phyloP scores from a whole-genome alignment of 2,113 vertebrate species.

The Felis chaus region DNA sequence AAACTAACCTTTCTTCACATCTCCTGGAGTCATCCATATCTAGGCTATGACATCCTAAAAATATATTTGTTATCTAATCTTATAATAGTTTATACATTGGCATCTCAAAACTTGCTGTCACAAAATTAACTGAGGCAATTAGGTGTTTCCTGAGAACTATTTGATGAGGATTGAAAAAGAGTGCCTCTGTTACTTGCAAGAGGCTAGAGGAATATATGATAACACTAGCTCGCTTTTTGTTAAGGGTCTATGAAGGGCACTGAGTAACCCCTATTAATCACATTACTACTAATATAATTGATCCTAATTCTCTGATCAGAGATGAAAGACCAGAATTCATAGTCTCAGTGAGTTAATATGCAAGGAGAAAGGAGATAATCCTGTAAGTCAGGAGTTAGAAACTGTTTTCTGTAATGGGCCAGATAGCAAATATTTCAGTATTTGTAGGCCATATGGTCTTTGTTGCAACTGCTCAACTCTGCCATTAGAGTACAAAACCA shows the following conservation, averaged over 20 bases:
- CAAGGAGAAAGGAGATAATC: not conserved
- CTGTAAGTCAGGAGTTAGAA: not conserved
- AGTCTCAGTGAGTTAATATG: not conserved
- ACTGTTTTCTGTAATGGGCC: not conserved
- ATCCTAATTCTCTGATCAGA: not conserved
- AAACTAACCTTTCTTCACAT: not conserved
- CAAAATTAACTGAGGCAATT: not conserved
- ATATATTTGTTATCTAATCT: not conserved
- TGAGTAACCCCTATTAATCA: not conserved
- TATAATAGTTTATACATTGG: not conserved
- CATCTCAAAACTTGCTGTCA: not conserved
- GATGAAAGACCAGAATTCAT: not conserved
- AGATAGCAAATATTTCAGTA: constrained; percentile 44
- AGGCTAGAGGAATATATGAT: not conserved
- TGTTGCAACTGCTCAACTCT: not conserved
- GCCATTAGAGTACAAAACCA: not conserved
- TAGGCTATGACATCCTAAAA: not conserved
- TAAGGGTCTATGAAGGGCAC: not conserved
- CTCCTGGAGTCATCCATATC: not conserved
- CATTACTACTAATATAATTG: not conserved
- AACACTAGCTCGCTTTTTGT: not conserved
- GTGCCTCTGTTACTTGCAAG: not conserved
- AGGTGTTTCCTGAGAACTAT: not conserved
- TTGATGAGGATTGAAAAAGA: not conserved
- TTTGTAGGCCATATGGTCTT: not conserved